Conservation (phyloP, 1,140 invertebrate genomes). For the Neuroterus valhalla region DNA sequence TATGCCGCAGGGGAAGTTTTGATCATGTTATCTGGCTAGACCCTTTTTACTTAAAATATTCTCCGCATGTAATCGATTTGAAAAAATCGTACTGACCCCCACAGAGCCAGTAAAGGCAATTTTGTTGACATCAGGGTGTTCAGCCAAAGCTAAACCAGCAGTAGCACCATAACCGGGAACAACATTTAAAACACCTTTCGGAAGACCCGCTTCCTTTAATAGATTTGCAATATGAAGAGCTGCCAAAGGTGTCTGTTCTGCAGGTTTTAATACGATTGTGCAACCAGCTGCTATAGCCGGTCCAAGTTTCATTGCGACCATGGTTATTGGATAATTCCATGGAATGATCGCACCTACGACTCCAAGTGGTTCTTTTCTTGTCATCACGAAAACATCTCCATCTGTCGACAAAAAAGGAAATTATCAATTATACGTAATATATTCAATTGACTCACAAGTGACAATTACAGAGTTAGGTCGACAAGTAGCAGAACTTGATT, state of each 20-base stretch:
- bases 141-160: conserved; percentile 80
- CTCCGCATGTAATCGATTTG: too few species aligned
- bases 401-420: conserved; percentile 70
- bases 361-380: conserved; percentile 85
- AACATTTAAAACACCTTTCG: conserved; percentile 82
- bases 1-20: too few species aligned
- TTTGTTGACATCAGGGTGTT: conserved; percentile 81
- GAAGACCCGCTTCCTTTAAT: conserved; percentile 82
- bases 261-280: conserved; percentile 82
- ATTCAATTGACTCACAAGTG: too few species aligned
- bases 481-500: too few species aligned
- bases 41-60: too few species aligned
- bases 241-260: conserved; percentile 86
- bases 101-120: conserved; percentile 83
- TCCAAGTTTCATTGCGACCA: conserved; percentile 87
- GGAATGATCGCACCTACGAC: conserved; percentile 89
- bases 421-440: background rate
- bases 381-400: conserved; percentile 78
- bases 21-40: too few species aligned
- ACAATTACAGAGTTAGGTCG: too few species aligned
- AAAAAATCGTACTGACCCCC: conserved; percentile 49
- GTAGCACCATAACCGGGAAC: conserved; percentile 79
- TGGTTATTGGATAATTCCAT: conserved; percentile 88
- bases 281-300: conserved; percentile 84
- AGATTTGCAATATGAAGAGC: conserved; percentile 81